A percentile compares a stretch with the other conserved stretches of the same genome.
phyloP scores from a whole-genome alignment of 2,888 invertebrate species.

The Metalampra italica region DNA sequence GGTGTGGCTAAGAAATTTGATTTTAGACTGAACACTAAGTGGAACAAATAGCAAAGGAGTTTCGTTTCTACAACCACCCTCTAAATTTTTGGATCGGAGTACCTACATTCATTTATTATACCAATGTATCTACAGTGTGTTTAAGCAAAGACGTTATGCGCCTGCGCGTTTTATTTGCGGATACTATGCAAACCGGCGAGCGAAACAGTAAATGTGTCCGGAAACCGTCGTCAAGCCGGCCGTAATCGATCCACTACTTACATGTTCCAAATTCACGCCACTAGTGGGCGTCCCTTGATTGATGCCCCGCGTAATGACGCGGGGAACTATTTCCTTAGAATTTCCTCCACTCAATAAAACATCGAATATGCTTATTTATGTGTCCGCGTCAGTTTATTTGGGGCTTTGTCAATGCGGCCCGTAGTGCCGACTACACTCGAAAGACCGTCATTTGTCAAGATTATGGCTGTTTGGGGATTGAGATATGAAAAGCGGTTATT shows the following conservation, averaged over 20 bases:
- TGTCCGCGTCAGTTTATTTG: constrained; percentile 69
- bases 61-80: too few relatives aligned
- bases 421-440: constrained; percentile 64
- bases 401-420: constrained; percentile 69
- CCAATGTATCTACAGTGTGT: too few relatives aligned
- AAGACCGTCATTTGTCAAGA: constrained; percentile 76
- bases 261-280: constrained; percentile 42
- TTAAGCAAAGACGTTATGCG: too few relatives aligned
- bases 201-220: constrained; percentile 8
- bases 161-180: too few relatives aligned
- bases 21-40: too few relatives aligned
- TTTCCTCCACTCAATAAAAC: constrained; percentile 77
- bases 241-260: constrained; percentile 35
- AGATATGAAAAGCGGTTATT: constrained; percentile 73
- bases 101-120: too few relatives aligned
- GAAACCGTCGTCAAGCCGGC: constrained; percentile 16
- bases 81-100: too few relatives aligned
- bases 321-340: constrained; percentile 75
- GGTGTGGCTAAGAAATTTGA: neutral
- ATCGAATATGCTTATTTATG: constrained; percentile 75
- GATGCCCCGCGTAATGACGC: constrained; percentile 72
- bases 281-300: constrained; percentile 59
- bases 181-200: too few relatives aligned
- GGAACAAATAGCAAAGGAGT: too few relatives aligned
- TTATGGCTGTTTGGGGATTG: constrained; percentile 70